Evolutionary conservation across 2,797 vertebrate species (phyloP).

Genomic region (Buceros bicornis): DNA sequence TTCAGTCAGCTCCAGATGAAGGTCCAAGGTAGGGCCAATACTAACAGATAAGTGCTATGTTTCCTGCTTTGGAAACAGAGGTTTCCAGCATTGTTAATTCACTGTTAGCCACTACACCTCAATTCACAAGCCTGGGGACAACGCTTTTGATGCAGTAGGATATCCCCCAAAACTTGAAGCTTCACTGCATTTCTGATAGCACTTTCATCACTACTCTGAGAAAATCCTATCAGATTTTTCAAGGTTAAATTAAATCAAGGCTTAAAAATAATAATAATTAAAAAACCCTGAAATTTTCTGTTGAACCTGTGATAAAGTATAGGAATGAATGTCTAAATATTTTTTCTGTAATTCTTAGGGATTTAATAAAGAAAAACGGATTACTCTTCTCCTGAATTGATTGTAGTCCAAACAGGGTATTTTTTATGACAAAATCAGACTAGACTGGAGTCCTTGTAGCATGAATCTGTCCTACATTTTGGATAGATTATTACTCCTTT

Average conservation of each 20-base stretch:
- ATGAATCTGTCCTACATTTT: background rate
- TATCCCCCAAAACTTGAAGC: background rate
- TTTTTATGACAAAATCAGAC: background rate
- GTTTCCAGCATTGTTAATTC: background rate
- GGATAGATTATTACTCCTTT: background rate
- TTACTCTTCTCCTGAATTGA: background rate
- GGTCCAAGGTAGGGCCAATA: background rate
- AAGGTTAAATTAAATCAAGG: background rate
- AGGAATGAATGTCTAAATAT: background rate
- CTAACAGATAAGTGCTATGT: rapidly evolving
- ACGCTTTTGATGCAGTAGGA: background rate
- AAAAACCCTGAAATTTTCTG: background rate
- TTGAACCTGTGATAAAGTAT: background rate
- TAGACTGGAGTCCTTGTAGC: background rate
- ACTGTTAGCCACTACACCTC: background rate
- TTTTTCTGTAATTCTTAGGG: background rate
- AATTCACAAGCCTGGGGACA: background rate
- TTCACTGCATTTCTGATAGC: background rate
- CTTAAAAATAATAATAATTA: background rate
- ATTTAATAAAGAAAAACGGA: background rate
- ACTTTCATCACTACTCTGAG: rapidly evolving
- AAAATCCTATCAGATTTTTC: background rate
- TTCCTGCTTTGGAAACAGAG: background rate
- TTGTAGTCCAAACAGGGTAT: background rate
- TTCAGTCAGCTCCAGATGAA: background rate